Conservation (phyloP, 2,797 vertebrate species). For the Stomatorhinus walkeri region DNA sequence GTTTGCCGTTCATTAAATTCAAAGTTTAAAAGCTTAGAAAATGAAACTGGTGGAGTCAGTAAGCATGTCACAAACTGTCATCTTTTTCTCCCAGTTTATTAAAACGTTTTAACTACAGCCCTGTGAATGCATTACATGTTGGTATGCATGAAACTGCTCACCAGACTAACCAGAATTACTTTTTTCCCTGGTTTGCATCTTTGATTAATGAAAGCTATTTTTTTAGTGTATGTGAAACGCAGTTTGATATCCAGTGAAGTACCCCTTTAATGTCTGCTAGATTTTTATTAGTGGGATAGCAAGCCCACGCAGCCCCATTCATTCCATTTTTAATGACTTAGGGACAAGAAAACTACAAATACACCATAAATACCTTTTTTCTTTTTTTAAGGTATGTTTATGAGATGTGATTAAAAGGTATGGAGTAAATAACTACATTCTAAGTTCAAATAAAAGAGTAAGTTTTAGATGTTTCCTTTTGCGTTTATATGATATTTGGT, state of each 20-base stretch:
- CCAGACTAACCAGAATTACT: constrained; percentile 28
- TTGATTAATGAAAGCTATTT: constrained; percentile 20
- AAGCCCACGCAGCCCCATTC: constrained; percentile 33
- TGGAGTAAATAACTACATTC: constrained; percentile 32
- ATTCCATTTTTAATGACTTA: constrained; percentile 37
- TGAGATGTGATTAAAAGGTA: constrained; percentile 30
- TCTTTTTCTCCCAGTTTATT: background rate
- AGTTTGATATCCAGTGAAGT: constrained; percentile 32
- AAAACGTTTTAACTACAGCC: constrained; percentile 33
- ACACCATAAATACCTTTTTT: constrained; percentile 18
- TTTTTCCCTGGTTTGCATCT: constrained; percentile 31
- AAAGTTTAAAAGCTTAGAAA: background rate
- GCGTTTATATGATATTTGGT: background rate
- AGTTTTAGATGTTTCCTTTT: constrained; percentile 35
- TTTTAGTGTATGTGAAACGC: constrained; percentile 30
- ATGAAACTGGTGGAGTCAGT: constrained; percentile 29
- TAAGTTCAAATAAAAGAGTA: constrained; percentile 41
- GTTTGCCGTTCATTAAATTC: background rate
- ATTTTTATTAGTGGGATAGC: constrained; percentile 28
- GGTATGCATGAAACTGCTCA: constrained; percentile 21
- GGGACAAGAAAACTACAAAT: constrained; percentile 32
- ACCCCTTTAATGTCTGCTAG: constrained; percentile 35
- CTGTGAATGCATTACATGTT: constrained; percentile 33
- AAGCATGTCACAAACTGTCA: constrained; percentile 50
- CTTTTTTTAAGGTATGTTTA: constrained; percentile 50